Percentiles rank a stretch among this genome's conserved stretches.
phyloP scores from a whole-genome alignment of 1,140 invertebrate species.

The Aphidius gifuensis region DNA sequence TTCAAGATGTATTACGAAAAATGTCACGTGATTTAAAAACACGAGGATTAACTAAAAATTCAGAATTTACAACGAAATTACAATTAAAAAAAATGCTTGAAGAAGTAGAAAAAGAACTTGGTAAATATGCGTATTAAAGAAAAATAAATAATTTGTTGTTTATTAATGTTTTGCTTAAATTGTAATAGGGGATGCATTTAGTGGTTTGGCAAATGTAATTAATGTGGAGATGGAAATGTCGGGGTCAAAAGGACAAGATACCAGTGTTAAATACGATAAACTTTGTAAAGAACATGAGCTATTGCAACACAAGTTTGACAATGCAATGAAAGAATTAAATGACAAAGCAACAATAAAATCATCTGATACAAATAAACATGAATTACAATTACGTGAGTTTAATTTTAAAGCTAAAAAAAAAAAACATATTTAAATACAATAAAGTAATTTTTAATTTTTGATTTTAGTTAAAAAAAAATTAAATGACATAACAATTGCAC shows the following conservation, averaged over 20 bases:
- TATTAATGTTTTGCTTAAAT: too few species aligned
- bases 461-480: slow-evolving; percentile 56
- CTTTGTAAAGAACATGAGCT: slow-evolving; percentile 46
- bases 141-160: not conserved
- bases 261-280: slow-evolving; percentile 42
- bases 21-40: slow-evolving; percentile 64
- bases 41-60: slow-evolving; percentile 65
- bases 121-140: slow-evolving; percentile 48
- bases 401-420: slow-evolving; percentile 2
- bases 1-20: slow-evolving; percentile 50
- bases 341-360: slow-evolving; percentile 53
- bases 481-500: slow-evolving; percentile 57
- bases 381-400: slow-evolving; percentile 37
- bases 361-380: slow-evolving; percentile 43
- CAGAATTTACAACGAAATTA: slow-evolving; percentile 66
- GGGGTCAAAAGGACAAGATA: slow-evolving; percentile 36
- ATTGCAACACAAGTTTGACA: slow-evolving; percentile 47
- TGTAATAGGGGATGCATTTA: too few species aligned
- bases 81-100: slow-evolving; percentile 76
- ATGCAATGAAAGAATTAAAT: slow-evolving; percentile 45
- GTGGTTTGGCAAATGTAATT: slow-evolving; percentile 41
- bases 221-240: slow-evolving; percentile 55
- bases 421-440: not conserved
- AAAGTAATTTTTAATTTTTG: not conserved
- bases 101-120: slow-evolving; percentile 75